These are phyloP conservation scores for Epinephelus lanceolatus DNA, from an alignment of 2,113 vertebrate species.

Conservation along the genomic window DNA sequence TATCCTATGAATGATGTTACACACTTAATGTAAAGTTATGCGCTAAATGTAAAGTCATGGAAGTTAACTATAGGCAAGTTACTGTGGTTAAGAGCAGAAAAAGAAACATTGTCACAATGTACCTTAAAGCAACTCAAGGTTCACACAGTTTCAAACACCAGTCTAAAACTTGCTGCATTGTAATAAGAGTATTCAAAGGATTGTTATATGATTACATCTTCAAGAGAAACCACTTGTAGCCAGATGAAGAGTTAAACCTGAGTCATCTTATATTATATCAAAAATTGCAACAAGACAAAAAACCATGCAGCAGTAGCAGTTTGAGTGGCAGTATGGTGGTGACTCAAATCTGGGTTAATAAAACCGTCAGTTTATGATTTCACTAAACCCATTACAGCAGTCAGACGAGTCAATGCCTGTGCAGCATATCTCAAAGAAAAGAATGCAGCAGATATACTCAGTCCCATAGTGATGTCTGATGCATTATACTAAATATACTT, in stretches of 20 bases:
- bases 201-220: not conserved
- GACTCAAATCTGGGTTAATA: not conserved
- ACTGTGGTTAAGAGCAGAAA: too few species aligned
- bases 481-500: not conserved
- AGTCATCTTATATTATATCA: not conserved
- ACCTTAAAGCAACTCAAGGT: too few species aligned
- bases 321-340: conserved; percentile 1
- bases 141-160: too few species aligned
- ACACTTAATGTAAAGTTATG: too few species aligned
- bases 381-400: not conserved
- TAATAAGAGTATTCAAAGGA: not conserved
- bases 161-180: not conserved
- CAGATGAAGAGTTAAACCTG: not conserved
- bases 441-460: not conserved
- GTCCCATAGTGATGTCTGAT: not conserved
- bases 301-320: not conserved
- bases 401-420: not conserved
- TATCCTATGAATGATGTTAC: too few species aligned
- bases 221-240: not conserved
- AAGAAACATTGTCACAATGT: too few species aligned
- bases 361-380: conserved; percentile 8
- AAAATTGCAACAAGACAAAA: not conserved
- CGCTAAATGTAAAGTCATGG: too few species aligned
- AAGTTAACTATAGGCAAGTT: too few species aligned
- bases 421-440: conserved; percentile 3